A percentile compares a stretch with the other conserved stretches of the same genome.
Conservation (phyloP, 2,797 vertebrate genomes). For the Coregonus suidteri region DNA sequence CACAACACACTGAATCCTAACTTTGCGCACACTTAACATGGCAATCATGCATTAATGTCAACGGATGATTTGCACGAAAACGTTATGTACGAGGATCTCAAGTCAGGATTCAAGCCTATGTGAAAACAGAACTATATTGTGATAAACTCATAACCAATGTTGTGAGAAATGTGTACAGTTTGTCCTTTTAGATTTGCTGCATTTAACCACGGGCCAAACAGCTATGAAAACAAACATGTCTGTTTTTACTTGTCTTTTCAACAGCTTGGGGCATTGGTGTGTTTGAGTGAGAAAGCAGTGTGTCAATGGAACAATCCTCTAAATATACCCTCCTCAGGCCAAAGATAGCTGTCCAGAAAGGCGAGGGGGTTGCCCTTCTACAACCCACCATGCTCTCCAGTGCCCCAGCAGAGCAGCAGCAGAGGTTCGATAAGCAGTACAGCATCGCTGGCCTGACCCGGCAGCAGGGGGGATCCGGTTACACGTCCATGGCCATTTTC, state of each 20-base stretch:
- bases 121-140: background rate
- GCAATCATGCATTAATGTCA: background rate
- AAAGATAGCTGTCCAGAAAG: conserved; percentile 70
- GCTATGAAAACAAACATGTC: background rate
- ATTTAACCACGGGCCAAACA: background rate
- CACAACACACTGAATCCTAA: background rate
- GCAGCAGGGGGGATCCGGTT: conserved; percentile 57
- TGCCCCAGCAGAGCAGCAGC: conserved; percentile 24
- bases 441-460: conserved; percentile 31
- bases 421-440: conserved; percentile 46
- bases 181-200: background rate
- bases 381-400: conserved; percentile 35
- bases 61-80: background rate
- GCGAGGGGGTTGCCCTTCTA: conserved; percentile 64
- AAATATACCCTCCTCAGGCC: conserved; percentile 69
- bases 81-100: background rate
- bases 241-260: conserved; percentile 27
- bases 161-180: background rate
- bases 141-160: no score
- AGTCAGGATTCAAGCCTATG: background rate
- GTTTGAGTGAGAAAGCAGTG: conserved; percentile 60
- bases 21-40: background rate
- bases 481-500: conserved; percentile 51
- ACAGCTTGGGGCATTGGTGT: conserved; percentile 26
- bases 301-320: conserved; percentile 78